phyloP scores from a whole-genome alignment of 1,140 invertebrate species.

The Lerema accius region DNA sequence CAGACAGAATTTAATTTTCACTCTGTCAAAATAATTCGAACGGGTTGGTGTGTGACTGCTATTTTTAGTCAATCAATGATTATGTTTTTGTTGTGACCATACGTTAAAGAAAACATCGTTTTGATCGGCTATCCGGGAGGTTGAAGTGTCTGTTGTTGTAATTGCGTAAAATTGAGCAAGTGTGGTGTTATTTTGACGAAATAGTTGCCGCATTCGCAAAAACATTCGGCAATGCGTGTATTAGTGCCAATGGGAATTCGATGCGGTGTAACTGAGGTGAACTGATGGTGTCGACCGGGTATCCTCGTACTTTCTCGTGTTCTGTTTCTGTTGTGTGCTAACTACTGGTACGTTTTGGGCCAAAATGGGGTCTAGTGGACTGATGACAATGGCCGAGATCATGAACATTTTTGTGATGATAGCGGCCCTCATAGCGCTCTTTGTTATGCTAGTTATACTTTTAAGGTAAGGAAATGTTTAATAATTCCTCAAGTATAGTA shows the following conservation, averaged over 20 bases:
- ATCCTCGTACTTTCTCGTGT: conserved; percentile 47
- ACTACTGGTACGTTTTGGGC: conserved; percentile 22
- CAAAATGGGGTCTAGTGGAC: conserved; percentile 81
- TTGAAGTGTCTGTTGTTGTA: conserved; percentile 46
- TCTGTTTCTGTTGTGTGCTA: conserved; percentile 57
- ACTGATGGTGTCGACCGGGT: conserved; percentile 54
- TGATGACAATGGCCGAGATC: conserved; percentile 86
- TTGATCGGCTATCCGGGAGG: conserved; percentile 39
- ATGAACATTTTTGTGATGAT: conserved; percentile 88
- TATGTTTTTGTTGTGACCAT: conserved; percentile 74
- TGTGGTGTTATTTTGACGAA: conserved; percentile 46
- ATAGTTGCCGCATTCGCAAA: conserved; percentile 56
- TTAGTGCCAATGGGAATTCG: conserved; percentile 43
- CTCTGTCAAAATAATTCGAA: conserved; percentile 64
- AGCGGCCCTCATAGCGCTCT: conserved; percentile 83
- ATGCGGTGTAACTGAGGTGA: conserved; percentile 36
- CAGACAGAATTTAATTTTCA: conserved; percentile 45
- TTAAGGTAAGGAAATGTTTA: conserved; percentile 57
- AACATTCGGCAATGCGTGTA: conserved; percentile 60
- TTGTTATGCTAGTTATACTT: conserved; percentile 74
- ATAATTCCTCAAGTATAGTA: background rate
- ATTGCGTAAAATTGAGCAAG: conserved; percentile 56
- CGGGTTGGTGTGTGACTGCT: conserved; percentile 43
- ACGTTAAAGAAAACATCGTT: conserved; percentile 42
- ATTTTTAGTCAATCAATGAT: conserved; percentile 61